Evolutionary conservation across 2,888 invertebrate species (phyloP).

Genomic region (Caradrina kadenii): DNA sequence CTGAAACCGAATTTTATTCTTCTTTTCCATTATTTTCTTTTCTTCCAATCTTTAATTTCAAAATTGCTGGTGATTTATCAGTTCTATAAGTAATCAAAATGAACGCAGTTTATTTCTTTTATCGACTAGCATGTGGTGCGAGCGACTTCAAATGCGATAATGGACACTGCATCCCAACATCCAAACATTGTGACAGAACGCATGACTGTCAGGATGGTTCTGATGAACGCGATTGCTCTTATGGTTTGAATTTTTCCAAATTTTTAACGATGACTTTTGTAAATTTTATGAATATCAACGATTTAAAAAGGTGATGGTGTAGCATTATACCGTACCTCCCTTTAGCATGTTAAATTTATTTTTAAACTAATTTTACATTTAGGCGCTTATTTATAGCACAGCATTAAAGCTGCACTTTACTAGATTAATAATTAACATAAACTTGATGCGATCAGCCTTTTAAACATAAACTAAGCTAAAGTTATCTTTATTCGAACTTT

Average conservation of each 20-base stretch:
- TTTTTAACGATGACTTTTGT: slow-evolving; percentile 61
- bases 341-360: slow-evolving; percentile 53
- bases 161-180: slow-evolving; percentile 91
- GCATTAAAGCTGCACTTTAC: slow-evolving; percentile 43
- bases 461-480: neutral
- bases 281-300: slow-evolving; percentile 31
- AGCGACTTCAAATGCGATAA: slow-evolving; percentile 92
- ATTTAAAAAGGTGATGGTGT: slow-evolving; percentile 59
- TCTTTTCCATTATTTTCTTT: slow-evolving; percentile 35
- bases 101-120: slow-evolving; percentile 82
- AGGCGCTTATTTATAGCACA: slow-evolving; percentile 51
- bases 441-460: slow-evolving; percentile 28
- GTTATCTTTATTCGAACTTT: neutral
- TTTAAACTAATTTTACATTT: slow-evolving; percentile 34
- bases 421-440: slow-evolving; percentile 41
- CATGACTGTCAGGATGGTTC: slow-evolving; percentile 91
- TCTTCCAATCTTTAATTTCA: slow-evolving; percentile 53
- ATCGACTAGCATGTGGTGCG: slow-evolving; percentile 89
- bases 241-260: slow-evolving; percentile 85
- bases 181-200: slow-evolving; percentile 89
- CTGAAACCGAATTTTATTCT: slow-evolving; percentile 6
- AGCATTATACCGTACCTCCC: slow-evolving; percentile 36
- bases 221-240: slow-evolving; percentile 90
- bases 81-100: slow-evolving; percentile 45
- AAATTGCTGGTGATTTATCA: slow-evolving; percentile 55